These are phyloP conservation scores for Lethenteron reissneri DNA, from an alignment of 2,113 vertebrate species.

Conservation along the genomic window DNA sequence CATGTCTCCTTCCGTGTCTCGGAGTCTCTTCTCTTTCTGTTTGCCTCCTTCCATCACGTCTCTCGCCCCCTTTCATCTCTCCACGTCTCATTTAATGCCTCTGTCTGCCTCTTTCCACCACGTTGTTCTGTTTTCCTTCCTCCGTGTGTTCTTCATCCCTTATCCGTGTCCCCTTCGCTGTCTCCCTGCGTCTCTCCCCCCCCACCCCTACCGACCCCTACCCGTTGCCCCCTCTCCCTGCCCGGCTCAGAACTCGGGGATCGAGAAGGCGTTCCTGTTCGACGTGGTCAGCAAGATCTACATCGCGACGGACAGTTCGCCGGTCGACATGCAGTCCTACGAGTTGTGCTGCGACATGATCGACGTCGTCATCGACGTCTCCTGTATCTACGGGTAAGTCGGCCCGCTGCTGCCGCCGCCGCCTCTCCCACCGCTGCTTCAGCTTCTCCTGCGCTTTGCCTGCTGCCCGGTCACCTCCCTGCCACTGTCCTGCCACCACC, in stretches of 20 bases:
- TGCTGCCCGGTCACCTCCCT: too few species aligned
- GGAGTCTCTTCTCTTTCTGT: too few species aligned
- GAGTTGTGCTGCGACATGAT: constrained; percentile 99
- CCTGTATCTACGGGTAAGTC: constrained; percentile 95
- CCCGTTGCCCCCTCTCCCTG: background rate
- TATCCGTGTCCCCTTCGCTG: background rate
- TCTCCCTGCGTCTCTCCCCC: background rate
- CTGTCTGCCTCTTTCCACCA: too few species aligned
- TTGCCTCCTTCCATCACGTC: too few species aligned
- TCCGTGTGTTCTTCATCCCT: background rate
- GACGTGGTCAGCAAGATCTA: constrained; percentile 99
- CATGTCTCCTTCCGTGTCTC: too few species aligned
- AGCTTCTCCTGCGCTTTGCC: background rate
- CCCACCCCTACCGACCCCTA: background rate
- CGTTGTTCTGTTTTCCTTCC: too few species aligned
- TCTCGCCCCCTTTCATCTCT: too few species aligned
- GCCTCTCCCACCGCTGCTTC: background rate
- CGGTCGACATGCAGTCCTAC: constrained; percentile 98
- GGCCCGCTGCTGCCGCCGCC: background rate
- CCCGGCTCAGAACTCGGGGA: constrained; percentile 71
- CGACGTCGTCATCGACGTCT: constrained; percentile 94
- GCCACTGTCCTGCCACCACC: too few species aligned
- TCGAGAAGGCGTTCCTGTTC: constrained; percentile 96
- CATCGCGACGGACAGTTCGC: constrained; percentile 96
- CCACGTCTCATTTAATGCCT: too few species aligned